Evolutionary conservation across 2,797 vertebrate species (phyloP), one percentile per base, ranked within the genome.

Genomic region (Eulemur mongoz): DNA sequence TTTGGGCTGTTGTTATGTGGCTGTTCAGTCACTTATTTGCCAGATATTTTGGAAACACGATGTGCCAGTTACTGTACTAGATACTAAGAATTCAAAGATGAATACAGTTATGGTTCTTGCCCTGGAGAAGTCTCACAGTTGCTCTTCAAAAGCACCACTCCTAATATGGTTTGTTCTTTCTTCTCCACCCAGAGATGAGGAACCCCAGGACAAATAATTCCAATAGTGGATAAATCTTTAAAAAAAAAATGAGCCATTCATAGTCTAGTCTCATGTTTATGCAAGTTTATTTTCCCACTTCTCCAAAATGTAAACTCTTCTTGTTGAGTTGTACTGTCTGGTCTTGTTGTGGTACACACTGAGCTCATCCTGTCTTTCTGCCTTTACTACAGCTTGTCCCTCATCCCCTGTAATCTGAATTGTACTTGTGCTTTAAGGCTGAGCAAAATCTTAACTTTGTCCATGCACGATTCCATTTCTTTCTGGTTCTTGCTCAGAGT

Each of bases 51-150:
- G 14, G 35, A 83, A 89, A 82, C 38, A 40, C 7, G 70, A 1
- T 13, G 2, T n/a, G 43, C 57, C 81, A 45, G 23, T 92, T 85
- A 67, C 32, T 73, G 7, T 80, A 50, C 65, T 67, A 22, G 75
- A 50, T 94, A 57, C 54, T 89, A 76, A 78, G 61, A 89, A 73
- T 85, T 83, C 35, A 35, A 17, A 81, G 52, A 50, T 43, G 15
- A 83, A 22, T 48, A 79, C 3, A 63, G 20, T 25, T 11, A 73
- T 84, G 54, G 25, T 25, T 35, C 35, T 87, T 87, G 63, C 40
- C 48, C 22, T 75, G 69, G 52, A 90, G 80, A 96, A 70, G 63
- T 84, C 11, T 82, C 69, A n/a, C 3, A 69, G 50, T 45, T 50
- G 27, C 69, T 76, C n/a, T 88, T 94, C 20, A 30, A 61, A 80